phyloP scores from a whole-genome alignment of 2,888 invertebrate genomes.

The Drosophila austrosaltans region DNA sequence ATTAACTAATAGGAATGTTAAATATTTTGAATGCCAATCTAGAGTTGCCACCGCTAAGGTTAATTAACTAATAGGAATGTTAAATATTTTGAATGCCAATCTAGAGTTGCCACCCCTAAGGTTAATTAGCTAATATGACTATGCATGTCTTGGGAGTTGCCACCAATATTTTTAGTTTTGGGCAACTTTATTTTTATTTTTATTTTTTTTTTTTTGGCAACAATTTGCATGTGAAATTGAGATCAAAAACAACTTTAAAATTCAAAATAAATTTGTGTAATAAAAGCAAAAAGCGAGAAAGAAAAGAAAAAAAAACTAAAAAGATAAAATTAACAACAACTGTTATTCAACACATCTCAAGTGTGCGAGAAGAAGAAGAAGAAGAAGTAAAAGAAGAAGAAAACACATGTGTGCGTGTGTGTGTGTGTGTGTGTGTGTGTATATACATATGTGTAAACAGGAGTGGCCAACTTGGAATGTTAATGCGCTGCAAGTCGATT shows the following conservation, averaged over 20 bases:
- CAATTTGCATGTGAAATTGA: conserved; percentile 7
- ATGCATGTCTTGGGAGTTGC: not conserved
- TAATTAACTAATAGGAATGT: not conserved
- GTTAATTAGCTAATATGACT: not conserved
- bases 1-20: too few species aligned
- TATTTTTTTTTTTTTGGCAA: not conserved
- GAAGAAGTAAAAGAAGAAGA: conserved; percentile 7
- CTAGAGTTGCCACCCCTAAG: not conserved
- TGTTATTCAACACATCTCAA: conserved; percentile 71
- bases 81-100: too few species aligned
- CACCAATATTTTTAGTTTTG: not conserved
- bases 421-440: conserved; percentile 31
- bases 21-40: too few species aligned
- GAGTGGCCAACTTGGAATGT: conserved; percentile 78
- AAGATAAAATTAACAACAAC: conserved; percentile 67
- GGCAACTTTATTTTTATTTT: not conserved
- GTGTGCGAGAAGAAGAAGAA: conserved; percentile 33
- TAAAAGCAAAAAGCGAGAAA: conserved; percentile 8
- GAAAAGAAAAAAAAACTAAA: conserved; percentile 37
- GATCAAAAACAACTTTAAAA: conserved; percentile 9
- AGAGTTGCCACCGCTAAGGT: not conserved
- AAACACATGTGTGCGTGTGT: not conserved
- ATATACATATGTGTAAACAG: conserved; percentile 48
- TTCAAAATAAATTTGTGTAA: conserved; percentile 5
- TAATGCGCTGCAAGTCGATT: conserved; percentile 67